phyloP scores from a whole-genome alignment of 2,113 vertebrate species.

The Mystacornis crossleyi region DNA sequence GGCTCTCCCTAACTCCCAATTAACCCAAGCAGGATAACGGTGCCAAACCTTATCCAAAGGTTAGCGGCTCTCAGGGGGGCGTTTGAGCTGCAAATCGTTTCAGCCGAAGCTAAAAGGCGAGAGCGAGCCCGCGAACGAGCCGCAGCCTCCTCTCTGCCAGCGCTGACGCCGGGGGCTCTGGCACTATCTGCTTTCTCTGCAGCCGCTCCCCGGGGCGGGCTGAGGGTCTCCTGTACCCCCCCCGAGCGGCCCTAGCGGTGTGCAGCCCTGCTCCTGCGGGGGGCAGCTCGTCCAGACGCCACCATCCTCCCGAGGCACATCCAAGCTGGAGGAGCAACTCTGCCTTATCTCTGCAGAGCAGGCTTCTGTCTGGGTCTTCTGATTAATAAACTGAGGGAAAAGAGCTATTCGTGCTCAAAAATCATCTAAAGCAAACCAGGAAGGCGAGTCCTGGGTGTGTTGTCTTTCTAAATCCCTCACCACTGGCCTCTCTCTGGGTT shows the following conservation, averaged over 20 bases:
- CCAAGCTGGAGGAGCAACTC: not conserved
- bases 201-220: not conserved
- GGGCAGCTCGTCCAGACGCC: not conserved
- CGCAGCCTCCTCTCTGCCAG: not conserved
- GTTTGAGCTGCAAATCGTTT: not conserved
- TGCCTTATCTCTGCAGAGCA: slow-evolving; percentile 72
- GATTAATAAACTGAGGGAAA: slow-evolving; percentile 44
- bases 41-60: slow-evolving; percentile 40
- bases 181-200: not conserved
- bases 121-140: not conserved
- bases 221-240: not conserved
- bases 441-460: rapidly evolving
- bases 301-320: not conserved
- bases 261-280: not conserved
- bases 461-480: not conserved
- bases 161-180: not conserved
- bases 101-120: not conserved
- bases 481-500: not conserved
- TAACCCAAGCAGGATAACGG: not conserved
- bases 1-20: not conserved
- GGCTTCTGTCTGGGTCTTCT: not conserved
- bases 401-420: not conserved
- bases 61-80: slow-evolving; percentile 10
- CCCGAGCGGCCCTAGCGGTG: not conserved
- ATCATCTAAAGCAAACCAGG: not conserved